phyloP scores from a whole-genome alignment of 2,797 vertebrate species.

The Premnoplex brunnescens region DNA sequence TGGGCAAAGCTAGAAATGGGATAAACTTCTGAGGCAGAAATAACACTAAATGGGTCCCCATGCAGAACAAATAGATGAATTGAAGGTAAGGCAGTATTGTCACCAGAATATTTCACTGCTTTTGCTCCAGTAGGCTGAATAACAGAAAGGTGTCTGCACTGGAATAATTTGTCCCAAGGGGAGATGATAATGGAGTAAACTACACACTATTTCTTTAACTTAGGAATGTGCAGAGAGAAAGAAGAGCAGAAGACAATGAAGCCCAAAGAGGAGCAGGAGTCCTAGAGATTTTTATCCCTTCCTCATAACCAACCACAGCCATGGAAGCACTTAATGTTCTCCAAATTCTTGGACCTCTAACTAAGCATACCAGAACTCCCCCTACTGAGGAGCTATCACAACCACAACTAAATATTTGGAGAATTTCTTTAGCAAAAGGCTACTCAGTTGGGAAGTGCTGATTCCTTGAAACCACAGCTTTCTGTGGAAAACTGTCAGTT shows the following conservation, averaged over 20 bases:
- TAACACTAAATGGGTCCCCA: not conserved
- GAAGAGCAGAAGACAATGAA: not conserved
- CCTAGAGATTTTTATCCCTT: not conserved
- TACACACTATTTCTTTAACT: not conserved
- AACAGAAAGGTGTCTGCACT: not conserved
- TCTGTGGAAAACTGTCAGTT: not conserved
- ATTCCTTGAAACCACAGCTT: constrained; percentile 28
- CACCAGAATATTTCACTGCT: not conserved
- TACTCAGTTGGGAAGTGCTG: not conserved
- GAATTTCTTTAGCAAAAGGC: not conserved
- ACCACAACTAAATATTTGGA: constrained; percentile 36
- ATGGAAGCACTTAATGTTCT: constrained; percentile 1
- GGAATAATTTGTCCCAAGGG: not conserved
- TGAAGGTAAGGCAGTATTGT: not conserved
- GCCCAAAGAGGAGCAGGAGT: not conserved
- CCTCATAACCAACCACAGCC: not conserved
- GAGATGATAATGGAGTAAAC: not conserved
- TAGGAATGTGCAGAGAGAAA: not conserved
- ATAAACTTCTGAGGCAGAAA: not conserved
- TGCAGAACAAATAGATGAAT: not conserved
- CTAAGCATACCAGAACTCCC: constrained; percentile 54
- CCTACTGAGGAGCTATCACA: constrained; percentile 54
- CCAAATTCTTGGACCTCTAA: not conserved
- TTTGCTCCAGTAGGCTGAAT: not conserved
- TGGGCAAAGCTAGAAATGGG: not conserved